Conservation (phyloP, 64 coral and sea anemone genomes). For the Anthopleura sola region DNA sequence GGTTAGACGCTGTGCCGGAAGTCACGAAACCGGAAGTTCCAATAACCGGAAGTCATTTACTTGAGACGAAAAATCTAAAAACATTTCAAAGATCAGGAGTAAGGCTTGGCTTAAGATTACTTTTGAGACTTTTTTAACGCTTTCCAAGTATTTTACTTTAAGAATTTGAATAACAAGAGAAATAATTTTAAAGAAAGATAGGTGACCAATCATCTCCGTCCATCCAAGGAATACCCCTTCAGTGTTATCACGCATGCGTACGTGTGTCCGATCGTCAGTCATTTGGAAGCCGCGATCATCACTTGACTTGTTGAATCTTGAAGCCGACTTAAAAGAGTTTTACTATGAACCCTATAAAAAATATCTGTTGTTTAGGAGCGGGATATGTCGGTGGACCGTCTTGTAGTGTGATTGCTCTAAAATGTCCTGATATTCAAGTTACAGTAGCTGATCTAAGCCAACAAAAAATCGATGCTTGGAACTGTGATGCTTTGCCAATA, state of each 20-base stretch:
- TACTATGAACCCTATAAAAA: slow-evolving; percentile 61
- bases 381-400: slow-evolving; percentile 96
- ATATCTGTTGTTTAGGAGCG: slow-evolving; percentile 95
- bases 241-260: background rate
- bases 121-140: background rate
- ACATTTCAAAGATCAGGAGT: background rate
- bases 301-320: background rate
- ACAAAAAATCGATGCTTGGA: slow-evolving; percentile 90
- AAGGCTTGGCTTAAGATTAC: background rate
- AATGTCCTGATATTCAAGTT: slow-evolving; percentile 92
- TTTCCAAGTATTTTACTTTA: background rate
- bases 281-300: background rate
- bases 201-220: background rate
- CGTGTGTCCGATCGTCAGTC: background rate
- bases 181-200: background rate
- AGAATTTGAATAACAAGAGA: background rate
- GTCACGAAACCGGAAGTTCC: background rate
- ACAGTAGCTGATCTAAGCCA: slow-evolving; percentile 90
- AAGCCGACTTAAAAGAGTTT: background rate
- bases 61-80: background rate
- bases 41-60: background rate
- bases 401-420: slow-evolving; percentile 94
- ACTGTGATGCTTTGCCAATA: slow-evolving; percentile 86
- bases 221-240: background rate
- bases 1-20: background rate